phyloP scores from a whole-genome alignment of 2,888 invertebrate species.

The Limenitis camilla region DNA sequence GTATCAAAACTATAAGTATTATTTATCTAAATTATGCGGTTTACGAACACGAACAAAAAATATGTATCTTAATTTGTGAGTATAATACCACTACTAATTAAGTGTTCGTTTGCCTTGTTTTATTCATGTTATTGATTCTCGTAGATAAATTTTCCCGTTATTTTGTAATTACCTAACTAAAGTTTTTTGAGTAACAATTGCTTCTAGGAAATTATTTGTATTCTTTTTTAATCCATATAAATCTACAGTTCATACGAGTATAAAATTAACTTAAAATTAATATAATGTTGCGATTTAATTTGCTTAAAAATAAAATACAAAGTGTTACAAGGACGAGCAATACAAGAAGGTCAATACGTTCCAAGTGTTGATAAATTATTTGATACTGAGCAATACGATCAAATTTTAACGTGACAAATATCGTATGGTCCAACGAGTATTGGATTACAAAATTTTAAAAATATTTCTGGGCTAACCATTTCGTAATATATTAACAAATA shows the following conservation, averaged over 20 bases:
- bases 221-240: too few species aligned
- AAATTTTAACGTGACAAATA: slow-evolving; percentile 17
- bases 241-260: too few species aligned
- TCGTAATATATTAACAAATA: too few species aligned
- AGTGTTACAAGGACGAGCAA: slow-evolving; percentile 13
- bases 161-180: not conserved
- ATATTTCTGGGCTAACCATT: not conserved
- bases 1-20: too few species aligned
- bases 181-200: too few species aligned
- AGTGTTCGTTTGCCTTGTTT: not conserved
- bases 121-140: not conserved
- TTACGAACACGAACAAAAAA: too few species aligned
- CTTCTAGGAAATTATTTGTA: too few species aligned
- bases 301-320: not conserved
- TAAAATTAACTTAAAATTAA: not conserved
- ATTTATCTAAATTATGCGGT: too few species aligned
- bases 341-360: slow-evolving; percentile 18
- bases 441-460: slow-evolving; percentile 8
- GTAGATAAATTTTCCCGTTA: not conserved
- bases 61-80: too few species aligned
- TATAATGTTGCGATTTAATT: not conserved
- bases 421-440: slow-evolving; percentile 10
- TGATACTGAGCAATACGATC: slow-evolving; percentile 15
- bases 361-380: slow-evolving; percentile 11
- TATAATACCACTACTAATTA: too few species aligned